phyloP scores from a whole-genome alignment of 2,113 vertebrate genomes.

The Herpailurus yagouaroundi region DNA sequence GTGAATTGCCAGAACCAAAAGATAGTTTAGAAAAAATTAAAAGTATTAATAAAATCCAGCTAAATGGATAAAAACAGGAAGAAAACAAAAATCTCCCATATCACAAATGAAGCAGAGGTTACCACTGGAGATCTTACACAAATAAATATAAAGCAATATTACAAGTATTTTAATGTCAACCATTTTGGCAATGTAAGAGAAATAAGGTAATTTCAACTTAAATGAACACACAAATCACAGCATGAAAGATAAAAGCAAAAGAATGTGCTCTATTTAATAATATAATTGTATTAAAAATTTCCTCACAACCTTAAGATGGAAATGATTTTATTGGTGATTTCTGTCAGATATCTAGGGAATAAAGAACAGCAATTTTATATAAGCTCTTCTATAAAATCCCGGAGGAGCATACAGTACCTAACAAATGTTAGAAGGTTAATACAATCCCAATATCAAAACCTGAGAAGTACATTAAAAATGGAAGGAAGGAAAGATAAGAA shows the following conservation, averaged over 20 bases:
- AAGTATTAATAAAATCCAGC: background rate
- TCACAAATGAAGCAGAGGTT: background rate
- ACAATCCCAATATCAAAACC: background rate
- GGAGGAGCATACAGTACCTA: background rate
- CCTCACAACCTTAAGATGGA: accelerated
- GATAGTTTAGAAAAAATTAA: background rate
- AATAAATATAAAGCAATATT: background rate
- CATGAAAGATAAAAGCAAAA: background rate
- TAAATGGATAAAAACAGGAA: background rate
- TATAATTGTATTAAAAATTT: background rate
- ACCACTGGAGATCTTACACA: background rate
- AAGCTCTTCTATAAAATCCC: background rate
- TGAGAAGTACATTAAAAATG: background rate
- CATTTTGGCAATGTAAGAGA: background rate
- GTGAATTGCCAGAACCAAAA: background rate
- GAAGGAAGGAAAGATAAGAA: background rate
- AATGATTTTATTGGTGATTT: background rate
- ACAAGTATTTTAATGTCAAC: background rate
- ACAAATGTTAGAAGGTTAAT: background rate
- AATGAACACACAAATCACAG: background rate
- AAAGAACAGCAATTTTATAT: background rate
- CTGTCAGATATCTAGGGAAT: background rate
- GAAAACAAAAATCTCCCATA: background rate
- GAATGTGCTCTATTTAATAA: background rate
- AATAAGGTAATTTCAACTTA: background rate